Conservation (phyloP, 2,888 invertebrate genomes). For the Marronus borbonicus region DNA sequence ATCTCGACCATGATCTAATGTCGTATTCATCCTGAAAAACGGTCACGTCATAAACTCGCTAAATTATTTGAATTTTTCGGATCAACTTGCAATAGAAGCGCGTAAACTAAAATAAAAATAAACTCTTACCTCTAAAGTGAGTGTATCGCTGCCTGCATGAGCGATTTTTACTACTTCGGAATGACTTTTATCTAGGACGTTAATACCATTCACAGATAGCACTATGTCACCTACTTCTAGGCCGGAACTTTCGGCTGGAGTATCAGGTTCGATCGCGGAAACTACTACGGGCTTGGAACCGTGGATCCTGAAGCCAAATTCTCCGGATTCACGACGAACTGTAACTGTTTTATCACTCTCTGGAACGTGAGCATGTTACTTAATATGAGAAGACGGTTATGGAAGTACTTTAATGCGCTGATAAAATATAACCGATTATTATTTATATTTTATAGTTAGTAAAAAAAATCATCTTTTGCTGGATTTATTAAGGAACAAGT, state of each 20-base stretch:
- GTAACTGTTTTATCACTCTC: conserved; percentile 92
- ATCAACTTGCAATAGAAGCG: background rate
- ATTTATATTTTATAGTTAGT: no score
- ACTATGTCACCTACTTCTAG: conserved; percentile 96
- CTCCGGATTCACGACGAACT: conserved; percentile 87
- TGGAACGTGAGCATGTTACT: conserved; percentile 66
- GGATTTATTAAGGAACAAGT: no score
- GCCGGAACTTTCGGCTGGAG: conserved; percentile 93
- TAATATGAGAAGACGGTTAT: background rate
- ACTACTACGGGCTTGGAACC: conserved; percentile 97
- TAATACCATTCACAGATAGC: conserved; percentile 90
- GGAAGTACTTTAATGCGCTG: no score
- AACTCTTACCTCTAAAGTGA: conserved; percentile 83
- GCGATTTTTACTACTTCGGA: conserved; percentile 95
- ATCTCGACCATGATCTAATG: no score
- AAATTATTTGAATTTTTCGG: no score
- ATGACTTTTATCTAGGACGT: conserved; percentile 93
- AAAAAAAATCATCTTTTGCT: no score
- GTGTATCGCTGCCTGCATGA: conserved; percentile 88
- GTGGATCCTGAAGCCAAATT: conserved; percentile 96
- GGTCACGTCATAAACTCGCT: no score
- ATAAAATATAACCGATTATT: no score
- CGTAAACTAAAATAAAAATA: background rate
- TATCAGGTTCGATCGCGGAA: conserved; percentile 94
- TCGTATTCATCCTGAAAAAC: no score